Percentiles rank a stretch among this genome's conserved stretches.
These are phyloP conservation scores for Amblyjoppa proteus DNA, from an alignment of 2,888 invertebrate genomes.

Conservation along the genomic window DNA sequence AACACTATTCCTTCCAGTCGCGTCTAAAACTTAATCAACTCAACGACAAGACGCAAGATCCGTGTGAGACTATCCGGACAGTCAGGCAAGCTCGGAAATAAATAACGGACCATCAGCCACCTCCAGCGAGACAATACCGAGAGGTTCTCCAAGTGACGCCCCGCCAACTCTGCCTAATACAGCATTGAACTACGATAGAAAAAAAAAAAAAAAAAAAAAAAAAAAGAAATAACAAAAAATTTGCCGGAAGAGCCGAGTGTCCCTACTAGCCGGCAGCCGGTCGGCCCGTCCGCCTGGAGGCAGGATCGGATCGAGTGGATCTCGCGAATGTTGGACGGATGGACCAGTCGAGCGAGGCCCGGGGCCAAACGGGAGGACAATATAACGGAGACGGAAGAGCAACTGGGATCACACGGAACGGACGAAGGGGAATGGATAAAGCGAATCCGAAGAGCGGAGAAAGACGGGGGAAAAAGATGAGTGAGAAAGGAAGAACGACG, in stretches of 20 bases:
- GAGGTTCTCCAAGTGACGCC: conserved; percentile 45
- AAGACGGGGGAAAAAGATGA: conserved; percentile 56
- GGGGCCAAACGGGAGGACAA: conserved; percentile 67
- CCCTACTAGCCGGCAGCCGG: conserved; percentile 59
- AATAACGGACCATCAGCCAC: conserved; percentile 59
- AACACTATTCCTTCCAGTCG: conserved; percentile 25
- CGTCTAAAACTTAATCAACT: neutral
- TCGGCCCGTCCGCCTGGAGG: conserved; percentile 55
- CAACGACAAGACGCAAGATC: neutral
- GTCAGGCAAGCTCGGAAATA: conserved; percentile 38
- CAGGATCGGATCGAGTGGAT: conserved; percentile 70
- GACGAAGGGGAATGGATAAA: conserved; percentile 37
- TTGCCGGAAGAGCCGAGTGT: conserved; percentile 61
- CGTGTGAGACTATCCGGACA: conserved; percentile 17
- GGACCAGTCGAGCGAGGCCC: conserved; percentile 63
- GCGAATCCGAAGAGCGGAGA: conserved; percentile 58
- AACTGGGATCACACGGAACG: conserved; percentile 59
- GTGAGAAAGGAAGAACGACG: conserved; percentile 45
- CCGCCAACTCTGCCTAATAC: conserved; percentile 50
- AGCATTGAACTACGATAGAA: conserved; percentile 70
- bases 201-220: conserved; percentile 63
- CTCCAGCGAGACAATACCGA: conserved; percentile 51
- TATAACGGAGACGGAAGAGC: conserved; percentile 62
- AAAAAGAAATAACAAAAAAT: conserved; percentile 38
- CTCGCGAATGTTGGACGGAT: conserved; percentile 67